phyloP scores from a whole-genome alignment of 2,113 vertebrate species.

The Embiotoca jacksoni region DNA sequence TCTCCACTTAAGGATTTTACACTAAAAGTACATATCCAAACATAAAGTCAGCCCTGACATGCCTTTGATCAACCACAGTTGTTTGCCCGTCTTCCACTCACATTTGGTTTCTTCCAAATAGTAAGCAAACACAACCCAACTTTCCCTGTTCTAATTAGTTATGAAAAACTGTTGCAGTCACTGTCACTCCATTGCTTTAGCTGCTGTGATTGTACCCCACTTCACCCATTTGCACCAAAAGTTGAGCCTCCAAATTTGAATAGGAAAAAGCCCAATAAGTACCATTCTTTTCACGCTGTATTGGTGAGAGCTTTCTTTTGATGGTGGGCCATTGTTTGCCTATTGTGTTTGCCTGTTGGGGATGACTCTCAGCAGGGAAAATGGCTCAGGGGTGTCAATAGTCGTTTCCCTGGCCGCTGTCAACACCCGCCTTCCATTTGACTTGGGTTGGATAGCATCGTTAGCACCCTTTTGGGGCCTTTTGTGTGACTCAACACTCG shows the following conservation, averaged over 20 bases:
- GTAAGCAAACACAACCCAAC: constrained; percentile 28
- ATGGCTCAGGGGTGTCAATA: constrained; percentile 75
- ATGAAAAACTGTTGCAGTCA: constrained; percentile 18
- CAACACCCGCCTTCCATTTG: constrained; percentile 55
- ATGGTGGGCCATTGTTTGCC: constrained; percentile 74
- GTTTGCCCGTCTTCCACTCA: constrained; percentile 45
- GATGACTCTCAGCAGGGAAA: constrained; percentile 68
- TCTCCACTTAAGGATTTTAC: background rate
- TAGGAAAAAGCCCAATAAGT: constrained; percentile 56
- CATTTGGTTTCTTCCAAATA: constrained; percentile 45
- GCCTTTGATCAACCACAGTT: constrained; percentile 5
- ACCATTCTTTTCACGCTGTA: constrained; percentile 47
- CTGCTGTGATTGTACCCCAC: constrained; percentile 1
- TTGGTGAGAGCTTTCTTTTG: constrained; percentile 55
- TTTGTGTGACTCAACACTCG: constrained; percentile 64
- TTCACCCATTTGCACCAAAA: constrained; percentile 44
- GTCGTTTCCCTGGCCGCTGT: constrained; percentile 53
- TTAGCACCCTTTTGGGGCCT: constrained; percentile 73
- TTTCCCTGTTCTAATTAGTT: constrained; percentile 31
- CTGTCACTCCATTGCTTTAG: background rate
- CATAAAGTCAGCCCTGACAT: background rate
- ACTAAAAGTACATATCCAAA: background rate
- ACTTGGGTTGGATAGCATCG: constrained; percentile 42
- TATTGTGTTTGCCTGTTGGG: constrained; percentile 70
- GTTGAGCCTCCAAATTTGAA: constrained; percentile 62